These are phyloP conservation scores for Microcebus tavaratra DNA, from an alignment of 2,113 vertebrate species.

Conservation along the genomic window DNA sequence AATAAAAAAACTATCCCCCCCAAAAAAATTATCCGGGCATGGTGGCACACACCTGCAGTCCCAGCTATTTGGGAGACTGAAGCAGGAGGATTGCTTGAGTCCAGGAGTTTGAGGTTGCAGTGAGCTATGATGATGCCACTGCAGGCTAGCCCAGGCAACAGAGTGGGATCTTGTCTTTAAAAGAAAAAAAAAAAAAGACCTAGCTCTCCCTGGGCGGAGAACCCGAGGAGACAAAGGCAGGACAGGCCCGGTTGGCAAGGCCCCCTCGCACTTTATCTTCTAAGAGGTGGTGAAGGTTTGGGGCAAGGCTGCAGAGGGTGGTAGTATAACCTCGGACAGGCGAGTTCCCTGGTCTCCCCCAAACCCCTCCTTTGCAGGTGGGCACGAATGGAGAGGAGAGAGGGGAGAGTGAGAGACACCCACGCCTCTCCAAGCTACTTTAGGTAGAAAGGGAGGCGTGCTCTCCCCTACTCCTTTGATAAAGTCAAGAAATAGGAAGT, in stretches of 20 bases:
- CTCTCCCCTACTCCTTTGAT: not conserved
- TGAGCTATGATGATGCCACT: no score
- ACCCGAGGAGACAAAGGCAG: not conserved
- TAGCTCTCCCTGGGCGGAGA: not conserved
- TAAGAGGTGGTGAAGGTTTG: not conserved
- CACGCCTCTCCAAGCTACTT: not conserved
- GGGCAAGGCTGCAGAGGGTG: not conserved
- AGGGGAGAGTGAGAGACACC: not conserved
- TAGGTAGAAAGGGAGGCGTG: not conserved
- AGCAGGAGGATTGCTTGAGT: no score
- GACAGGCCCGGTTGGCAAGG: not conserved
- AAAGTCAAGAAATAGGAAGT: conserved; percentile 28
- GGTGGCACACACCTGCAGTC: no score
- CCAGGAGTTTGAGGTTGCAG: no score
- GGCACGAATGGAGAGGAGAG: not conserved
- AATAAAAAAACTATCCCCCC: no score
- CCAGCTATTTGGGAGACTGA: no score
- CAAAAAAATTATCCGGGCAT: no score
- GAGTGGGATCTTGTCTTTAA: no score
- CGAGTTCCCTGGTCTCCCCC: not conserved
- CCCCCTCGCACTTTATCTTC: not conserved
- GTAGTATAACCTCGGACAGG: not conserved
- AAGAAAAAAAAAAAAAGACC: not conserved
- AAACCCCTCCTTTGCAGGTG: not conserved
- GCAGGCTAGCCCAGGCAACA: no score